Base-by-base conservation (phyloP, 2,113 vertebrate species). In the Oreochromis spilurus region DNA sequence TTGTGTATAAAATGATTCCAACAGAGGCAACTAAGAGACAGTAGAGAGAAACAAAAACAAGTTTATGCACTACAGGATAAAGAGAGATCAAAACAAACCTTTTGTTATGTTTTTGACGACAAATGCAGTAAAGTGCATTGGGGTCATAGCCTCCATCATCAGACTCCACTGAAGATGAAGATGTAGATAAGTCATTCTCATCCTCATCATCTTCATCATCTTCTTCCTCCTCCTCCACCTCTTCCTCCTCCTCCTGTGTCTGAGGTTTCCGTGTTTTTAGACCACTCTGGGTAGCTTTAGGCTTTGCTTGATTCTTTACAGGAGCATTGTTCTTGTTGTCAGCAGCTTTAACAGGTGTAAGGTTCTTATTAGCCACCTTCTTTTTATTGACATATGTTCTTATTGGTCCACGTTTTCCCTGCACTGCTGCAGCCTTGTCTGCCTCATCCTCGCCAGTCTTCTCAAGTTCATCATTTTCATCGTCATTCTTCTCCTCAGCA, bases 81-180 rank as follows among this genome's bases (percentile, higher is more conserved):
- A 50, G 9, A 78, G 6, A 34, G 52, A 57, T n/a, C 17, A 26
- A 80, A 53, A 72, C 83, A 53, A 94, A 99, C 98, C 99, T 97
- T 96, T 99, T 99, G 92, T 99, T 99, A 86, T 99, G 99, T 87
- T 97, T 98, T 95, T 99, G 98, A 1, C 97, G 97, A 91, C 99
- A 99, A 84, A 99, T 98, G 94, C 99, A 99, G 57, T 99, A 99
- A 4, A 99, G 95, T 1, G 98, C 96, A 38, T 97, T 98, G 36
- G 99, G 98, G 90, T 99, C 99, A 1, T 99, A 99, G 19, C 97
- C 97, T 87, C 98, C 98, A 1, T 96, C 95, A 16, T 99, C 98
- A 0, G 97, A 97, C 36, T 97, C 97, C 21, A 82, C 92, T 72
- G 95, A 96, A 38, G 95, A 95, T 0, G 87, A 48, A 0, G 94